Evolutionary conservation across 2,888 invertebrate genomes (phyloP).

Genomic region (Bembecia ichneumoniformis): DNA sequence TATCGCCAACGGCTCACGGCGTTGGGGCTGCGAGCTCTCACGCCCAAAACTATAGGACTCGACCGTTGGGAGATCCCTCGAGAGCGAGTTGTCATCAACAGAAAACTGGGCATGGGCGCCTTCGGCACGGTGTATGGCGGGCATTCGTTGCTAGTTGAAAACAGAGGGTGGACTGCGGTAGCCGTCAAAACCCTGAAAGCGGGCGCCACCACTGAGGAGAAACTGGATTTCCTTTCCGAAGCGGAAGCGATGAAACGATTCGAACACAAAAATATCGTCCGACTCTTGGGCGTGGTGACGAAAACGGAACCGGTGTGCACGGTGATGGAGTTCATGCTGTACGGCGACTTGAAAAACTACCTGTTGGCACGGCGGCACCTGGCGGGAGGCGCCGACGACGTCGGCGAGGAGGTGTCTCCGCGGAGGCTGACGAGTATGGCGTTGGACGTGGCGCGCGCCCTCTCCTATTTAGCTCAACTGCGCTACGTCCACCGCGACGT

Average conservation of each 20-base stretch:
- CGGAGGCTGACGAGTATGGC: slow-evolving; percentile 88
- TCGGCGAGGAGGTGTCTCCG: slow-evolving; percentile 83
- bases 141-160: slow-evolving; percentile 77
- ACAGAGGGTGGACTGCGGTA: slow-evolving; percentile 84
- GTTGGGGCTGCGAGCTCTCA: slow-evolving; percentile 40
- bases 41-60: slow-evolving; percentile 48
- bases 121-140: slow-evolving; percentile 95
- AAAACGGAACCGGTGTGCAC: slow-evolving; percentile 90
- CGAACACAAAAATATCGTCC: slow-evolving; percentile 90
- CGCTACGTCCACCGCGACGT: slow-evolving; percentile 94
- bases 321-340: slow-evolving; percentile 95
- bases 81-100: slow-evolving; percentile 87
- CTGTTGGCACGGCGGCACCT: slow-evolving; percentile 87
- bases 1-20: slow-evolving; percentile 41
- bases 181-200: slow-evolving; percentile 92
- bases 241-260: slow-evolving; percentile 96
- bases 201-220: slow-evolving; percentile 87
- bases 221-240: slow-evolving; percentile 91
- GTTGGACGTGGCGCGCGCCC: slow-evolving; percentile 87
- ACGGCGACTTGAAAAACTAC: slow-evolving; percentile 92
- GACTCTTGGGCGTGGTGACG: slow-evolving; percentile 88
- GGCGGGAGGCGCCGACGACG: slow-evolving; percentile 77
- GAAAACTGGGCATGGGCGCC: slow-evolving; percentile 90
- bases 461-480: slow-evolving; percentile 86
- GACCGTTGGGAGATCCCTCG: slow-evolving; percentile 92